These are phyloP conservation scores for Ganaspis sp. DNA, from an alignment of 1,140 invertebrate genomes.

Conservation along the genomic window DNA sequence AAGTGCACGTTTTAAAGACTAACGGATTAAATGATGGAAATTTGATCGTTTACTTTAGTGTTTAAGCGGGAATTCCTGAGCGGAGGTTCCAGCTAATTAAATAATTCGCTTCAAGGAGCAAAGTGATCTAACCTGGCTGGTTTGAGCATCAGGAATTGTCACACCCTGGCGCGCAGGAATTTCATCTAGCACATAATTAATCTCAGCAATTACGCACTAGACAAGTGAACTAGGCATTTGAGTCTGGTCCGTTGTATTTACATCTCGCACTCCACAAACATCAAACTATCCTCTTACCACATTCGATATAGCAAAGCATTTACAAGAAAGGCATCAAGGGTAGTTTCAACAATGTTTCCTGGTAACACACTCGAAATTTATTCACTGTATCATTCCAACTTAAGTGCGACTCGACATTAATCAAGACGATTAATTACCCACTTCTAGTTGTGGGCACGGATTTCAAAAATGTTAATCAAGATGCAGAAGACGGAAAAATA, in stretches of 20 bases:
- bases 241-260: slow-evolving; percentile 6
- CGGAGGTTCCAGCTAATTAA: background rate
- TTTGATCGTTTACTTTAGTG: background rate
- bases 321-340: slow-evolving; percentile 17
- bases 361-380: slow-evolving; percentile 41
- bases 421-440: slow-evolving; percentile 53
- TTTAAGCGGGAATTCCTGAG: background rate
- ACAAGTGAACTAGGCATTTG: slow-evolving; percentile 53
- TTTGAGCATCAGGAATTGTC: slow-evolving; percentile 40
- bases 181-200: slow-evolving; percentile 74
- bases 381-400: slow-evolving; percentile 43
- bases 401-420: slow-evolving; percentile 50
- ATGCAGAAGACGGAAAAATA: no score
- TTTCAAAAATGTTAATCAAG: no score
- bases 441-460: slow-evolving; percentile 43
- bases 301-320: background rate
- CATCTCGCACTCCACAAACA: background rate
- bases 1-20: background rate
- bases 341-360: slow-evolving; percentile 42
- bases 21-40: background rate
- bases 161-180: slow-evolving; percentile 60
- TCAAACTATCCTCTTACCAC: background rate
- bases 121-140: background rate
- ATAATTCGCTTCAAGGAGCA: slow-evolving; percentile 1
- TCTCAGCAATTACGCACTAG: slow-evolving; percentile 67